Evolutionary conservation across 2,797 vertebrate species (phyloP), one percentile per base, ranked within the genome.

Genomic region (Luscinia luscinia): DNA sequence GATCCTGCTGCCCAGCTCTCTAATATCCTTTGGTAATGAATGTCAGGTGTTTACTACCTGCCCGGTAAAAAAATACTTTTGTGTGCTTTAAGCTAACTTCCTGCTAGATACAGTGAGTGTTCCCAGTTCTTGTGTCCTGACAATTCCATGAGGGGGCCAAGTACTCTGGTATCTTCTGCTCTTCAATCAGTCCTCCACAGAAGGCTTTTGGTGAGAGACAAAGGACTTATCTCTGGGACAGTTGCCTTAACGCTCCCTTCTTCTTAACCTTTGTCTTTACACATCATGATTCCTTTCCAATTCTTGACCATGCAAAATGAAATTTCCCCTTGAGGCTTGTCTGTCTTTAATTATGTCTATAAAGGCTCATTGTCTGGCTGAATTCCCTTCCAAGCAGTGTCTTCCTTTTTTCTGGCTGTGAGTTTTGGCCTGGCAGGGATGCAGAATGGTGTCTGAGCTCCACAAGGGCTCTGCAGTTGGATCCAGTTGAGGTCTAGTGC

Each of bases 311-410:
- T 78, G 81, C 15, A 48, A 90, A 88, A 90, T 36, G 51, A 58
- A 45, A 9, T 84, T 89, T 93, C 62, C 87, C 9, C 32, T 66
- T 63, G 36, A 91, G 58, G n/a, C 66, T 69, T 48, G 51, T 78
- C 79, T 96, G 92, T 61, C 59, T 94, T 81, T 75, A 91, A 91
- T 95, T 92, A 87, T 2, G 8, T 82, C 69, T 84, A 15, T 58
- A 41, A 87, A 87, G 51, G 73, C 61, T 91, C 59, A 15, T 62
- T 69, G 76, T 91, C 87, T 93, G 69, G 23, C 66, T 73, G 76
- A 91, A 78, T 89, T 94, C 45, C 49, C 36, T 38, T 86, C 55
- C 63, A 59, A 55, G 62, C 36, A 51, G 46, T 45, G 62, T 91
- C 76, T 66, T 87, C 24, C 30, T 77, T 93, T 88, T 57, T 78